Percentiles rank a stretch among this genome's conserved stretches.
phyloP scores from a whole-genome alignment of 2,113 vertebrate genomes.

The Seriola dumerili region DNA sequence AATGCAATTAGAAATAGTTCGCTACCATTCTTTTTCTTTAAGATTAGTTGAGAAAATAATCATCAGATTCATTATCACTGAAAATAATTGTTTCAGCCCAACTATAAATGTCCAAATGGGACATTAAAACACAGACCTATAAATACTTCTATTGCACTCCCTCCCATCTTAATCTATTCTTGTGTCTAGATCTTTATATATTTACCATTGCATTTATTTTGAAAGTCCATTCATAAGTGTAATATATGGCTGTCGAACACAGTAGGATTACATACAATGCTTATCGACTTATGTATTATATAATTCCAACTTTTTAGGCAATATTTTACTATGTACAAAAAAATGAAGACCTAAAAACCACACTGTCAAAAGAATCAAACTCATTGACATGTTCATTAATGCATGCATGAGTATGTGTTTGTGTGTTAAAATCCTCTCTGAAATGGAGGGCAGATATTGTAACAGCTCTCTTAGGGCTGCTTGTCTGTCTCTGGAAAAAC shows the following conservation, averaged over 20 bases:
- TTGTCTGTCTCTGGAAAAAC: conserved; percentile 16
- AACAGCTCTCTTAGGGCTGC: conserved; percentile 24
- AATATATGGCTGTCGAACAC: too few relatives aligned
- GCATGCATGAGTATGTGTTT: not conserved
- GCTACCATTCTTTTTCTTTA: too few relatives aligned
- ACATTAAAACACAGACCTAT: not conserved
- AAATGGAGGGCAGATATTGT: conserved; percentile 7
- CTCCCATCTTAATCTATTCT: not conserved
- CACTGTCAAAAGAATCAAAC: not conserved
- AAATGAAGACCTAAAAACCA: not conserved
- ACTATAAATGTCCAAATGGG: too few relatives aligned
- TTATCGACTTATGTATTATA: not conserved
- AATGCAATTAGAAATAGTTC: not conserved
- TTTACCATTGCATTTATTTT: not conserved
- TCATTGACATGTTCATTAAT: not conserved
- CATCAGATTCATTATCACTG: not conserved
- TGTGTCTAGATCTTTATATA: not conserved
- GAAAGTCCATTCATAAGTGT: too few relatives aligned
- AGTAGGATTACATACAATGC: too few relatives aligned
- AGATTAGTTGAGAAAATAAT: not conserved
- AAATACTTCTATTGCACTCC: not conserved
- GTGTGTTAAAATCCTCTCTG: conserved; percentile 36
- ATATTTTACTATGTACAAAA: not conserved
- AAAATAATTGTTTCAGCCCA: too few relatives aligned
- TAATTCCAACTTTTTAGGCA: not conserved